phyloP scores from a whole-genome alignment of 1,140 invertebrate genomes.

The Eciton burchellii region DNA sequence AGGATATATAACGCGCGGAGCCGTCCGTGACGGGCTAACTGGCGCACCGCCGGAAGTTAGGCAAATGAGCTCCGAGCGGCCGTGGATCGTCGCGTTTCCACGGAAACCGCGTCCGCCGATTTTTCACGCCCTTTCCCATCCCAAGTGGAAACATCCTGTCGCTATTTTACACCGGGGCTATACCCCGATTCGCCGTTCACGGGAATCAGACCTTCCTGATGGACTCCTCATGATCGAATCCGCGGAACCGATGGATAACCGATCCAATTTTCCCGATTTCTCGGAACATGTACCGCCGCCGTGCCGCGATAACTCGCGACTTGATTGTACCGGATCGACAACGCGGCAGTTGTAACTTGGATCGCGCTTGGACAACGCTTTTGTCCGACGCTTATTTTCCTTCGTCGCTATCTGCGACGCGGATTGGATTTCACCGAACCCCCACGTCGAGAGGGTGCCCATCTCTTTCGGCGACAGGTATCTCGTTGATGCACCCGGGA shows the following conservation, averaged over 20 bases:
- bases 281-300: not conserved
- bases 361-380: conserved; percentile 3
- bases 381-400: conserved; percentile 29
- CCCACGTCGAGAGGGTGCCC: conserved; percentile 14
- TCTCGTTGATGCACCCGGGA: conserved; percentile 34
- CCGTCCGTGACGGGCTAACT: conserved; percentile 70
- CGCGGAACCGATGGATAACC: not conserved
- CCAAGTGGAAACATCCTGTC: conserved; percentile 48
- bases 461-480: conserved; percentile 10
- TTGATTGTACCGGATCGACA: not conserved
- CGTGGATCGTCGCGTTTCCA: conserved; percentile 68
- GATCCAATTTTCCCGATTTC: not conserved
- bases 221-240: not conserved
- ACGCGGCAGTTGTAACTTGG: not conserved
- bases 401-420: conserved; percentile 22
- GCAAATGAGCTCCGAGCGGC: conserved; percentile 68
- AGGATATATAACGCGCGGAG: conserved; percentile 63
- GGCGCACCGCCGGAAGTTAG: conserved; percentile 73
- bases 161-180: conserved; percentile 38
- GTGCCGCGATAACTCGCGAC: not conserved
- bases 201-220: not conserved
- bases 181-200: not conserved
- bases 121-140: conserved; percentile 60
- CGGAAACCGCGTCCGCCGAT: conserved; percentile 70
- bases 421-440: conserved; percentile 57